Base-by-base conservation (phyloP, 1,140 invertebrate genomes). In the Chelonus insularis region DNA sequence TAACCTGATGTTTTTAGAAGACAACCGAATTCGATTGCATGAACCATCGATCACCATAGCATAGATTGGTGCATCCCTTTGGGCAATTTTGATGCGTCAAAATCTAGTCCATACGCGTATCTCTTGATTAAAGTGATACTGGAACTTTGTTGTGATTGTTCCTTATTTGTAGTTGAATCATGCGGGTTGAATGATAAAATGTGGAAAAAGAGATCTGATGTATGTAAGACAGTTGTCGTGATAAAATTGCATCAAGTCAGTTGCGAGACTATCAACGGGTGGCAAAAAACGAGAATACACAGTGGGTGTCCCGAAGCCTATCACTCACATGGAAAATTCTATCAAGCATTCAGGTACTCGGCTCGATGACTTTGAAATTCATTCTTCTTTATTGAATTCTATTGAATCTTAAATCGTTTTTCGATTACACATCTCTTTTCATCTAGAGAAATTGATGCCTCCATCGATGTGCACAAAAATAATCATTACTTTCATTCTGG, bases 1-100 rank as follows among this genome's bases (percentile, higher is more conserved):
- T n/a, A n/a, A n/a, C n/a, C n/a, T n/a, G n/a, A n/a, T n/a, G n/a
- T n/a, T n/a, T n/a, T n/a, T n/a, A n/a, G n/a, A n/a, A n/a, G n/a
- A n/a, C 11, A 21, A 12, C 5, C 71, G 67, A 71, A 62, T 70
- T 68, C 67, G 72, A 75, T 75, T 70, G 72, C 69, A 70, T 69
- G 67, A 69, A 71, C 68, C 70, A 73, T 74, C 70, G 71, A 74
- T 74, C 71, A 76, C 67, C 14, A n/a, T n/a, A n/a, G n/a, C n/a
- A n/a, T n/a, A n/a, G 36, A 68, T 67, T 72, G 70, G 69, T 70
- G 74, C 72, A 74, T 74, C 71, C 71, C 74, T 76, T 73, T 74
- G 69, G 71, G 72, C 72, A 73, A 72, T 73, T 76, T 76, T 74
- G 69, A 76, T 76, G 74, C 74, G 70, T 74, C 67, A 71, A 65